Evolutionary conservation across 2,888 invertebrate species (phyloP).

Genomic region (Vesta saturnalis): DNA sequence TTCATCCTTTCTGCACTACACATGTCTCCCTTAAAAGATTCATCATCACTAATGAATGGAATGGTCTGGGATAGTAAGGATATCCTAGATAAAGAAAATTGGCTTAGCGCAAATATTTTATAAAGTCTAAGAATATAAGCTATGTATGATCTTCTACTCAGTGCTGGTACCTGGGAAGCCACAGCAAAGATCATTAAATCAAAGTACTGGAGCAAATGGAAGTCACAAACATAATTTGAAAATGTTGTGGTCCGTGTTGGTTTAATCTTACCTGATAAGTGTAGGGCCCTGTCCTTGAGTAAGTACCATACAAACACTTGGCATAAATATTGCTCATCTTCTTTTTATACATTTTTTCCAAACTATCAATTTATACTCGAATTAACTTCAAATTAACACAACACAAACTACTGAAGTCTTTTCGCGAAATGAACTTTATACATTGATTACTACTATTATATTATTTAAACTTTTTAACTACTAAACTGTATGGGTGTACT

Average conservation of each 20-base stretch:
- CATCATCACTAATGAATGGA: too few species aligned
- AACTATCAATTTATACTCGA: slow-evolving; percentile 51
- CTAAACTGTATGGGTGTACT: slow-evolving; percentile 52
- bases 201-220: slow-evolving; percentile 3
- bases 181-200: neutral
- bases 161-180: slow-evolving; percentile 17
- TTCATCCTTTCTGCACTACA: too few species aligned
- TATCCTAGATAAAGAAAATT: neutral
- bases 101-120: too few species aligned
- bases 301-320: slow-evolving; percentile 61
- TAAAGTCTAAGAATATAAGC: neutral
- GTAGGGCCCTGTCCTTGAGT: slow-evolving; percentile 56
- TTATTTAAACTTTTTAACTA: slow-evolving; percentile 50
- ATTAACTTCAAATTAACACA: slow-evolving; percentile 57
- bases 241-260: slow-evolving; percentile 57
- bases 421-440: slow-evolving; percentile 55
- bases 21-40: too few species aligned
- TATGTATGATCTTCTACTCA: too few species aligned
- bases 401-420: slow-evolving; percentile 62
- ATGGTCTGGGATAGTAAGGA: too few species aligned
- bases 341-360: slow-evolving; percentile 55
- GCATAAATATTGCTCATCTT: slow-evolving; percentile 58
- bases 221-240: slow-evolving; percentile 40
- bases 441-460: slow-evolving; percentile 40
- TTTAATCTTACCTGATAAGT: slow-evolving; percentile 62